Conservation (phyloP, 1,140 invertebrate species). For the Penaeus japonicus region DNA sequence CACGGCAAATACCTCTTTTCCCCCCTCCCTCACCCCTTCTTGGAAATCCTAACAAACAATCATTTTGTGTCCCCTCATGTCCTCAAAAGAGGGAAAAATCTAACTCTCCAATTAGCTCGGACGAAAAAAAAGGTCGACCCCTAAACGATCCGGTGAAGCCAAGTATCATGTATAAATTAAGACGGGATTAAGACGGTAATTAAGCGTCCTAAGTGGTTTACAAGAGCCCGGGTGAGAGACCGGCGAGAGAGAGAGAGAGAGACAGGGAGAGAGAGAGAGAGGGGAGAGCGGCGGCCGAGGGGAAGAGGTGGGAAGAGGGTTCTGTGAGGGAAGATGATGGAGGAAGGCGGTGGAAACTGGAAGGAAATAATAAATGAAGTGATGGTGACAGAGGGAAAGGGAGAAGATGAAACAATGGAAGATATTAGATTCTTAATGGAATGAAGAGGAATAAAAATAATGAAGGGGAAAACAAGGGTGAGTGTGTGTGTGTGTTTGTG, state of each 20-base stretch:
- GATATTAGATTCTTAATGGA: neutral
- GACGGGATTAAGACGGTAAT: constrained; percentile 39
- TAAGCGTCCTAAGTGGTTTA: constrained; percentile 45
- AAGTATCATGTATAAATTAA: constrained; percentile 46
- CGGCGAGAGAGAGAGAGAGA: constrained; percentile 3
- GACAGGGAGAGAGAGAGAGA: neutral
- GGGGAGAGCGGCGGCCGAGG: neutral
- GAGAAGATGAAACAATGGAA: neutral
- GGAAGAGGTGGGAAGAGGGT: neutral
- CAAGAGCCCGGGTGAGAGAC: constrained; percentile 10
- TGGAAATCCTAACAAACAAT: constrained; percentile 25
- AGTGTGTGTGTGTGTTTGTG: too few relatives aligned
- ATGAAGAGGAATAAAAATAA: neutral
- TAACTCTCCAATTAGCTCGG: constrained; percentile 31
- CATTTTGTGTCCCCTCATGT: constrained; percentile 28
- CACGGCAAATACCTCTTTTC: neutral
- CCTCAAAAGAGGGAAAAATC: constrained; percentile 28
- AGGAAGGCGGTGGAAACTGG: neutral
- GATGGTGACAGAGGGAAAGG: neutral
- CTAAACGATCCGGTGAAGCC: constrained; percentile 33
- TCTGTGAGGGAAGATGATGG: neutral
- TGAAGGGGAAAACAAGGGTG: neutral
- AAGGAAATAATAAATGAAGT: neutral
- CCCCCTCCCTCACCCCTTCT: neutral
- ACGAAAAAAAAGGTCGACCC: neutral